Evolutionary conservation across 2,113 vertebrate species (phyloP).

Genomic region (Mustela lutreola): DNA sequence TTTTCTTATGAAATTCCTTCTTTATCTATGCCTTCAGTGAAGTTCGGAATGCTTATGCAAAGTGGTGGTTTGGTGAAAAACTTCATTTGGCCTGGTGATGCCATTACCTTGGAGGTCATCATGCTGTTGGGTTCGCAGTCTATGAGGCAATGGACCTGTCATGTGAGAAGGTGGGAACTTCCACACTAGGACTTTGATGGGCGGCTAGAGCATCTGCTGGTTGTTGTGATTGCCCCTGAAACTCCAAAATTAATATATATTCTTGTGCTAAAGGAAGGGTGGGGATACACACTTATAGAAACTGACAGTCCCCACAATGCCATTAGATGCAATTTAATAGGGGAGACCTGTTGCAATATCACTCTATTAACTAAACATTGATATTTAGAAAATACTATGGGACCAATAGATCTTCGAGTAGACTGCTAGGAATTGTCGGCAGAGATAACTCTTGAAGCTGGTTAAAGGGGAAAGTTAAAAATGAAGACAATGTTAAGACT

Average conservation of each 20-base stretch:
- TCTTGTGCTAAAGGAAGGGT: slow-evolving; percentile 71
- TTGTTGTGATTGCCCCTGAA: slow-evolving; percentile 69
- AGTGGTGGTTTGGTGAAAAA: slow-evolving; percentile 69
- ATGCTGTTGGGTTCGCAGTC: slow-evolving; percentile 69
- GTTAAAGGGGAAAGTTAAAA: slow-evolving; percentile 31
- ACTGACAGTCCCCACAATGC: slow-evolving; percentile 70
- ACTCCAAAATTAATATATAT: slow-evolving; percentile 78
- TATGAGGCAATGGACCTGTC: slow-evolving; percentile 68
- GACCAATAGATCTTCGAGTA: slow-evolving; percentile 66
- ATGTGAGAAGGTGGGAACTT: slow-evolving; percentile 74
- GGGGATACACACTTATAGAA: slow-evolving; percentile 71
- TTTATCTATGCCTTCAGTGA: slow-evolving; percentile 59
- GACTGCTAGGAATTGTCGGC: slow-evolving; percentile 53
- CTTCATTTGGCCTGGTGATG: neutral
- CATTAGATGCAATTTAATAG: slow-evolving; percentile 80
- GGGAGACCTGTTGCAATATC: slow-evolving; percentile 67
- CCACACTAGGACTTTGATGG: slow-evolving; percentile 78
- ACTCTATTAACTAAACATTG: slow-evolving; percentile 81
- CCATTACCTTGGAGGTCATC: slow-evolving; percentile 63
- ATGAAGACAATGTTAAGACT: slow-evolving; percentile 32
- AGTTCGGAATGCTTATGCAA: slow-evolving; percentile 64
- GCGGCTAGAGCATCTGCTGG: slow-evolving; percentile 79
- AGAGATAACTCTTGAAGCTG: slow-evolving; percentile 57
- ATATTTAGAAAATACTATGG: slow-evolving; percentile 67
- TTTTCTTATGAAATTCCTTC: slow-evolving; percentile 46